Evolutionary conservation across 2,113 vertebrate species (phyloP), one percentile per base, ranked within the genome.

Genomic region (Craseonycteris thonglongyai): DNA sequence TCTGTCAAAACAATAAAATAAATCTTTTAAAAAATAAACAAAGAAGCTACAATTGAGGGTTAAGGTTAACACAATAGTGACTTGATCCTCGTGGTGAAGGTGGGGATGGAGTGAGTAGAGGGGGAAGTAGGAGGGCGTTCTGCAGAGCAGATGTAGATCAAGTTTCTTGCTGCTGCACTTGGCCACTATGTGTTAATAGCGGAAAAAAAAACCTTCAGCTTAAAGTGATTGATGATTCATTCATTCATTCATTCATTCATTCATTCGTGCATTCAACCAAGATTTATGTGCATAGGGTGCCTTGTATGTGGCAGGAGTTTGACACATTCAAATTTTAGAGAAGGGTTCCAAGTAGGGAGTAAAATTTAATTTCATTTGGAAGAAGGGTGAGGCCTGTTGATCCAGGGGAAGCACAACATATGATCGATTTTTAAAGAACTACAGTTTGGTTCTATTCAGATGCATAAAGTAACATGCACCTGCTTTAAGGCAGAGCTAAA

Each of bases 401-500:
- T 93, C 35, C n/a, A 49, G 68, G 69, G 61, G 69, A 95, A 94
- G 26, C 33, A 33, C 61, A 74, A 82, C 75, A 61, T 75, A 91
- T 56, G 28, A 28, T 75, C 65, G 93, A 84, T 95, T 97, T 96
- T 96, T 90, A 88, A 84, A 91, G 49, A 89, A 93, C 80, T 93
- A 95, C 51, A 88, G 68, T 85, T 90, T 90, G 81, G 54, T 71
- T 96, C 51, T 75, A 68, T 85, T 79, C 21, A 54, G 61, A 89
- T 86, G 49, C 51, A 94, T 71, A 56, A 74, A 59, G 82, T 78
- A 95, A 93, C 56, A 79, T 33, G 49, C 95, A 82, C 49, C 69
- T 68, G 51, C 7, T 56, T 15, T 38, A 81, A 79, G 38, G 16
- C 58, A 78, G 56, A 90, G 61, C 72, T 95, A 91, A 95, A 91